A percentile compares a stretch with the other conserved stretches of the same genome.
Evolutionary conservation across 2,888 invertebrate species (phyloP).

Genomic region (Clitarchus hookeri): DNA sequence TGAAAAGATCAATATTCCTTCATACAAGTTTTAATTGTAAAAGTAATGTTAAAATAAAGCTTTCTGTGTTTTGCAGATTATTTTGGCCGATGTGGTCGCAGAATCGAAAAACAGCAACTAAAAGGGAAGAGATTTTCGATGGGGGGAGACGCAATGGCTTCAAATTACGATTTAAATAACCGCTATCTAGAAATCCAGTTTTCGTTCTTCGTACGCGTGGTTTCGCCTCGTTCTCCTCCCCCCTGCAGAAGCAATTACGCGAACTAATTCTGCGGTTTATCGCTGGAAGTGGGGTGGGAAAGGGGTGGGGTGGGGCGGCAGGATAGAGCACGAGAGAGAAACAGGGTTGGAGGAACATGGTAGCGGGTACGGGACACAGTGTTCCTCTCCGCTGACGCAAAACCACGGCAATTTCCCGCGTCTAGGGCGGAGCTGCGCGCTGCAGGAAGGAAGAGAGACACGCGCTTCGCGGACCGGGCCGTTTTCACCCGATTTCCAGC

Average conservation of each 20-base stretch:
- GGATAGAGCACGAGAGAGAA: background rate
- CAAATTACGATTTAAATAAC: background rate
- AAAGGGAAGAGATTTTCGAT: background rate
- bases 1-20: too few relatives aligned
- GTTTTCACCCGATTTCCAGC: background rate
- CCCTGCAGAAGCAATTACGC: conserved; percentile 4
- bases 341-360: background rate
- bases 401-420: conserved; percentile 6
- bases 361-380: background rate
- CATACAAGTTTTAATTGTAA: too few relatives aligned
- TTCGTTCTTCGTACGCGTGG: background rate
- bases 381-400: conserved; percentile 9
- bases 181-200: background rate
- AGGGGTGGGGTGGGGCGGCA: background rate
- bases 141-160: background rate
- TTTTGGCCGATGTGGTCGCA: background rate
- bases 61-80: too few relatives aligned
- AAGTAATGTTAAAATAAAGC: too few relatives aligned
- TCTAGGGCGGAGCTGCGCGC: background rate
- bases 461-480: background rate
- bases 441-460: background rate
- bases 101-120: background rate
- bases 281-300: background rate
- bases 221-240: background rate
- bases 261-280: background rate